Base-by-base conservation (phyloP, 2,888 invertebrate genomes). In the Esperia sulphurella region DNA sequence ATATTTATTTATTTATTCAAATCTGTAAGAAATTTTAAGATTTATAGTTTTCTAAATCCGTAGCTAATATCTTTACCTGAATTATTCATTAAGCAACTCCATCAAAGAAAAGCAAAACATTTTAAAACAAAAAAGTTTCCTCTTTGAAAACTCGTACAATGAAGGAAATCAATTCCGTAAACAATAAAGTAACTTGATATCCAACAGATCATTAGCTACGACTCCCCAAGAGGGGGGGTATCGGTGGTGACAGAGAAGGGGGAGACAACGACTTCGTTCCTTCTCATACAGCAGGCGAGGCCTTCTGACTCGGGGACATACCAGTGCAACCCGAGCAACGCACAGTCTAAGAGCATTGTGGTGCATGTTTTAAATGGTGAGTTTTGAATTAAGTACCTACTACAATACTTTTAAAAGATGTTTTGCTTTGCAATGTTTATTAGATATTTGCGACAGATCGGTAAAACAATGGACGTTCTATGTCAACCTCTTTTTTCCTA, bases 291-390 rank as follows among this genome's bases (percentile, higher is more conserved):
- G 89, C 94, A 94, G 78, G 97, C 97, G 47, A 92, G 93, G 75
- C 95, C 96, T 50, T 92, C 95, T 44, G 97, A 97, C 82, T 96
- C 96, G 46, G 97, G 97, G 68, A 95, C 94, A 72, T 97, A 97
- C 90, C 95, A 96, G 82, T 97, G 97, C 90, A 96, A 96, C 91
- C 97, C 97, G 71, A 96, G 97, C 89, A 97, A 97, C 89, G 96
- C 97, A 62, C 95, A 96, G 83, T 92, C 96, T 51, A 96, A 96
- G 86, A 95, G 95, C 84, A 96, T 97, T 67, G 95, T 95, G 58
- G 96, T 97, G 57, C 97, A 97, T 83, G 97, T 97, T 70, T 93
- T 97, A 68, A 97, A 97, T 91, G 97, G 97, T 97, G 92, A 93
- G 93, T 90, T 45, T 21, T 21, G 21, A 21, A 2, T 21, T 21